These are phyloP conservation scores for Perizoma flavofasciatum DNA, from an alignment of 2,888 invertebrate species.

Conservation along the genomic window DNA sequence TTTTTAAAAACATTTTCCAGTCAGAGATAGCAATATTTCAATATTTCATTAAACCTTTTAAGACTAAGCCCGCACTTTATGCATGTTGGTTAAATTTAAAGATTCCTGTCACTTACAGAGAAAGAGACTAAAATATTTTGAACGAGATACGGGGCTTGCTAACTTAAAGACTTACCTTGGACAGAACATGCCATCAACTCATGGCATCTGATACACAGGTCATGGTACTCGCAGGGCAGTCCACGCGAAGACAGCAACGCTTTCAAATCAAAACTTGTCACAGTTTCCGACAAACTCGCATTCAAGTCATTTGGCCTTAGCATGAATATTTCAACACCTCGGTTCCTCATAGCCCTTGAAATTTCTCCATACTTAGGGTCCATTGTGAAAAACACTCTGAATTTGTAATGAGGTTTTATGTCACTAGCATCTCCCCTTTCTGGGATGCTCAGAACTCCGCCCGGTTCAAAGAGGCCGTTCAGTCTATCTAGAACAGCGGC, in stretches of 20 bases:
- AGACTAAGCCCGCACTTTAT: too few species aligned
- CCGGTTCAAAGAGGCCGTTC: slow-evolving; percentile 97
- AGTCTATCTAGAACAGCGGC: slow-evolving; percentile 98
- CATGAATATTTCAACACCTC: slow-evolving; percentile 94
- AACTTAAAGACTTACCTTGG: slow-evolving; percentile 58
- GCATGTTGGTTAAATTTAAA: too few species aligned
- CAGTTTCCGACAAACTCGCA: slow-evolving; percentile 58
- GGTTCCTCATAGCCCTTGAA: slow-evolving; percentile 99
- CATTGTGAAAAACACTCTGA: slow-evolving; percentile 97
- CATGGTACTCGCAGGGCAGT: slow-evolving; percentile 64
- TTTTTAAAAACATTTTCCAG: too few species aligned
- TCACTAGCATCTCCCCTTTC: slow-evolving; percentile 94
- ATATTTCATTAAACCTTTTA: too few species aligned
- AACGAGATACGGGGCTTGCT: too few species aligned
- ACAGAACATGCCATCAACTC: slow-evolving; percentile 72
- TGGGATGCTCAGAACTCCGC: slow-evolving; percentile 93
- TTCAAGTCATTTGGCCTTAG: slow-evolving; percentile 63
- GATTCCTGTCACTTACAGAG: too few species aligned
- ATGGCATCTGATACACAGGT: slow-evolving; percentile 65
- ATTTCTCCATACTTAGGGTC: slow-evolving; percentile 98
- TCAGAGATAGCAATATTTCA: too few species aligned
- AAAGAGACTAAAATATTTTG: too few species aligned
- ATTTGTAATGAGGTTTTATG: slow-evolving; percentile 94
- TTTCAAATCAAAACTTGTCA: slow-evolving; percentile 71
- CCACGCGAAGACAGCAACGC: slow-evolving; percentile 72